Base-by-base conservation (phyloP, 2,888 invertebrate genomes). In the Megastigmus dorsalis region DNA sequence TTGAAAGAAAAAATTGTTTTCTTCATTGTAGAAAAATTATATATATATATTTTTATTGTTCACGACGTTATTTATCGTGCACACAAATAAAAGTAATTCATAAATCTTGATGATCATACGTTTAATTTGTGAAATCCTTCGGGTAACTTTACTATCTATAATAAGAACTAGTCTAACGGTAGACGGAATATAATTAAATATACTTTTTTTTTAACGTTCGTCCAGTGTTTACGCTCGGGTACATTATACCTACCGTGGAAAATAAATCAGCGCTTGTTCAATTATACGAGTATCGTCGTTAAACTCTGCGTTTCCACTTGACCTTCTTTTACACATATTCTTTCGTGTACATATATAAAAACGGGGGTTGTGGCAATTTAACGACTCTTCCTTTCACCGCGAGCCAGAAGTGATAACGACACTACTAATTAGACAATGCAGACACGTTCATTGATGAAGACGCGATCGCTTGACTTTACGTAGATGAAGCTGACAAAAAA, bases 311-410 rank as follows among this genome's bases (percentile, higher is more conserved):
- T 28, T 52, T 30, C 23, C 6, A 28, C 15, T 30, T 4, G 28
- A 54, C 52, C 60, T 41, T 62, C 50, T 50, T 60, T 45, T 7
- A 38, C 28, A 59, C n/a, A n/a, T n/a, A n/a, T n/a, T n/a, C n/a
- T n/a, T n/a, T 30, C 15, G 15, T 57, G 52, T 20, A 43, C 2
- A 41, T 18, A 20, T 18, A 6, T 6, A 13, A 62, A 62, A 41
- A 41, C 28, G n/a, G 10, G 45, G 43, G 33, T 62, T 62, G 54
- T 15, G 15, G 15, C 36, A 41, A 41, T 54, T n/a, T 70, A 36
- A 55, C 54, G 54, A 70, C n/a, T 57, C 41, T 69, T 52, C 62
- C 62, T 70, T 70, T 70, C 69, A 54, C 60, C 20, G 45, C 15
- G 33, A 33, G n/a, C n/a, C n/a, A n/a, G n/a, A n/a, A n/a, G n/a